Evolutionary conservation across 2,797 vertebrate genomes (phyloP).

Genomic region (Linurgus olivaceus): DNA sequence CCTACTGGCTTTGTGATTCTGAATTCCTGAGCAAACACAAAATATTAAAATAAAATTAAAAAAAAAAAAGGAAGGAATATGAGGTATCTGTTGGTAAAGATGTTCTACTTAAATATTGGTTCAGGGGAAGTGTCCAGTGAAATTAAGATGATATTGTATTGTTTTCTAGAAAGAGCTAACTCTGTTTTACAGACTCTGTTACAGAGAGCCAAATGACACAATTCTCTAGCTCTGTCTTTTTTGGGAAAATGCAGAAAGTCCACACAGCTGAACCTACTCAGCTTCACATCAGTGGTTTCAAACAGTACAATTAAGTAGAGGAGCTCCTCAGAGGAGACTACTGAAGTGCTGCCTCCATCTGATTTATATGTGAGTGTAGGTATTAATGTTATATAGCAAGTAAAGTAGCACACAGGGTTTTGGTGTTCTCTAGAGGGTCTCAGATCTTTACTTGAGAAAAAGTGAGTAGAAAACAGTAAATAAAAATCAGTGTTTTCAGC

Average conservation of each 20-base stretch:
- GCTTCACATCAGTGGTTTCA: neutral
- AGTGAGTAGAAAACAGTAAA: neutral
- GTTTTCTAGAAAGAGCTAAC: neutral
- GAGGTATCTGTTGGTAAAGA: neutral
- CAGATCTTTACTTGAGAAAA: neutral
- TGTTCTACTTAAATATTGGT: neutral
- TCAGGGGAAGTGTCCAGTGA: neutral
- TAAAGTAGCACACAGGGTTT: neutral
- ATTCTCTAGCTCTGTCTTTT: neutral
- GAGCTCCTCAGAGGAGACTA: slow-evolving; percentile 11
- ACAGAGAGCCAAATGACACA: neutral
- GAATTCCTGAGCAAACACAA: neutral
- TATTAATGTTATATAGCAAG: neutral
- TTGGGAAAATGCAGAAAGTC: neutral
- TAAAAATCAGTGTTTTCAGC: neutral
- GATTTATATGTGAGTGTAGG: neutral
- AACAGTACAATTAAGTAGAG: neutral
- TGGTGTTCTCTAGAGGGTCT: neutral
- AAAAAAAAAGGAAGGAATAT: neutral
- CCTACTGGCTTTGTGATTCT: neutral
- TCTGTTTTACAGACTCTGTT: neutral
- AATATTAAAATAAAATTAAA: neutral
- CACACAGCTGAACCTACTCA: neutral
- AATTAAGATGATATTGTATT: neutral
- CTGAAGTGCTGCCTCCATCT: slow-evolving; percentile 1